Conservation (phyloP, 1,140 invertebrate species). For the Pogonus chalceus region DNA sequence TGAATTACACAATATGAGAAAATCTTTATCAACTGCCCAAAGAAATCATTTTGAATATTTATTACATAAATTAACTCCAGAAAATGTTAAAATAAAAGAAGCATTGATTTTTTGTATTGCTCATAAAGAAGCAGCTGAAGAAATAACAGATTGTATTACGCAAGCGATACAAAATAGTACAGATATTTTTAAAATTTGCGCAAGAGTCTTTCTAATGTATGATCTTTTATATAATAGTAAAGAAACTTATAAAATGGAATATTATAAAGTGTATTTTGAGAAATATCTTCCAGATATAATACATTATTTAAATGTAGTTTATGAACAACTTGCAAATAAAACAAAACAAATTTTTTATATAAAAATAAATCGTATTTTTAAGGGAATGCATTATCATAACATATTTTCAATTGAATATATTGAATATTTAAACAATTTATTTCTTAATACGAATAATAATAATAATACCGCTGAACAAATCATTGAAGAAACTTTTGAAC, state of each 20-base stretch:
- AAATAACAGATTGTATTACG: conserved; percentile 82
- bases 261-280: no score
- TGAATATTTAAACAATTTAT: background rate
- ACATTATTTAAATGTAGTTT: background rate
- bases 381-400: background rate
- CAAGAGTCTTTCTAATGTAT: conserved; percentile 86
- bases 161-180: conserved; percentile 76
- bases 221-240: conserved; percentile 83
- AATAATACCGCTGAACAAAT: background rate
- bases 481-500: background rate
- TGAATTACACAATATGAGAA: conserved; percentile 43
- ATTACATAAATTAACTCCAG: conserved; percentile 74
- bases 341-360: background rate
- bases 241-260: no score
- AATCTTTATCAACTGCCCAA: conserved; percentile 21
- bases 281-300: background rate
- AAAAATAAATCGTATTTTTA: background rate
- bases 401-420: background rate
- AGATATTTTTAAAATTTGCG: conserved; percentile 83
- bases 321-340: background rate
- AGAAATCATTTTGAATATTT: conserved; percentile 83
- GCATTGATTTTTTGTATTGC: conserved; percentile 98
- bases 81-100: conserved; percentile 74
- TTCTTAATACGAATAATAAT: background rate
- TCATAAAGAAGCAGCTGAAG: conserved; percentile 89